A percentile compares a stretch with the other conserved stretches of the same genome.
Evolutionary conservation across 2,888 invertebrate species (phyloP).

Genomic region (Eurytoma adleriae): DNA sequence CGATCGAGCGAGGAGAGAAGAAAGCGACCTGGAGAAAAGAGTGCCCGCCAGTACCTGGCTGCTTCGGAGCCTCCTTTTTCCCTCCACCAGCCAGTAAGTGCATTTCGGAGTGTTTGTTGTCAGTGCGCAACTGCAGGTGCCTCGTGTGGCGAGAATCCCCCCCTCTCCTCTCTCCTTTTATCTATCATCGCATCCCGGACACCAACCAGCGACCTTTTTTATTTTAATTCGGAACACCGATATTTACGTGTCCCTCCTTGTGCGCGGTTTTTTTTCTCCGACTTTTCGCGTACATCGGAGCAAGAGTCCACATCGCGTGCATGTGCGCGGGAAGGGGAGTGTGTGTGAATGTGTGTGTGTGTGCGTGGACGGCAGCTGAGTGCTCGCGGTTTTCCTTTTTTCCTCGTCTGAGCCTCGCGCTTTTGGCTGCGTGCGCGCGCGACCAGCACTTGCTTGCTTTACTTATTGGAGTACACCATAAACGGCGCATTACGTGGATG

Average conservation of each 20-base stretch:
- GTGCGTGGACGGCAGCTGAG: not conserved
- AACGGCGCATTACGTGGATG: not conserved
- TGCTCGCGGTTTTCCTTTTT: no score
- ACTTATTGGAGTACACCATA: constrained; percentile 31
- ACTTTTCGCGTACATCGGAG: no score
- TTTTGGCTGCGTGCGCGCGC: constrained; percentile 20
- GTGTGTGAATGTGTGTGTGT: not conserved
- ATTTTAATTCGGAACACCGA: no score
- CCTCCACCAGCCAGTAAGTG: constrained; percentile 33
- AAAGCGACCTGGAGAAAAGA: constrained; percentile 37
- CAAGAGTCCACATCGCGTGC: no score
- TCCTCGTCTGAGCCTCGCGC: not conserved
- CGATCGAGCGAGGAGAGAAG: constrained; percentile 47
- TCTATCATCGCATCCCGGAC: not conserved
- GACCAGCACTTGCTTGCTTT: constrained; percentile 22
- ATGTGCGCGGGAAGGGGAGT: no score
- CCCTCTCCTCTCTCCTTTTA: not conserved
- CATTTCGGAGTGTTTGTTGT: constrained; percentile 21
- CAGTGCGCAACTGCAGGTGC: constrained; percentile 3
- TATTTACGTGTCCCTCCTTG: no score
- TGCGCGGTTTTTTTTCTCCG: no score
- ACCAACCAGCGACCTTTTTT: not conserved
- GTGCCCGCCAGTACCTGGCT: not conserved
- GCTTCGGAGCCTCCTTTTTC: constrained; percentile 9
- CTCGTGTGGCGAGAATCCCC: not conserved